Base-by-base conservation (phyloP, 2,113 vertebrate species). In the Bubo blakistoni region DNA sequence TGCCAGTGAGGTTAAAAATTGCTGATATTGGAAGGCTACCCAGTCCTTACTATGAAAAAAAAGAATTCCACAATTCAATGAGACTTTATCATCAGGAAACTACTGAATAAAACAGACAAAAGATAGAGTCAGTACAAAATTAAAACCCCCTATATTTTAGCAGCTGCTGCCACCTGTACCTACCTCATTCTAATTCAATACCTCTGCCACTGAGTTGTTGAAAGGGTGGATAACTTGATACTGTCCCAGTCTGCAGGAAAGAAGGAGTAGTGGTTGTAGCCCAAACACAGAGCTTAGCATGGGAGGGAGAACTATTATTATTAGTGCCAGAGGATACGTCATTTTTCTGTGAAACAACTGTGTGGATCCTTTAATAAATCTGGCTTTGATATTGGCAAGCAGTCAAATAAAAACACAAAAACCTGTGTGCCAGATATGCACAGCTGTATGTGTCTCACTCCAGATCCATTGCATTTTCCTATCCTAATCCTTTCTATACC, bases 131-230 rank as follows among this genome's bases (percentile, higher is more conserved):
- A 79, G 20, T 44, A 70, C 15, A 79, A 90, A 88, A 81, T 73
- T 65, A 61, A 49, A 25, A 10, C 0, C 16, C 63, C 9, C 7
- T 44, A 47, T 65, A 87, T 92, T 94, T 95, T 95, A 97, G 93
- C 97, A 98, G 97, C 96, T 97, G 97, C 90, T 96, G 25, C 96
- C 97, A 97, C 95, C 97, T 98, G 97, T 85, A 97, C 40, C 81
- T 81, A 62, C 76, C 85, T 97, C 93, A 97, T 96, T 97, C 96
- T 92, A 91, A 89, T 93, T 91, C 96, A 96, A 95, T 97, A 94
- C 69, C 71, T 91, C 92, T 97, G 32, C 81, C 73, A 84, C n/a
- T 69, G 88, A 88, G 79, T 46, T 95, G 88, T 85, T 96, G 96
- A 93, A 96, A 98, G 90, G 81, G 17, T 78, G 25, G 76, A 95